Percentiles rank a stretch among this genome's conserved stretches.
These are phyloP conservation scores for Thinocorus orbignyianus DNA, from an alignment of 2,113 vertebrate genomes.

Conservation along the genomic window DNA sequence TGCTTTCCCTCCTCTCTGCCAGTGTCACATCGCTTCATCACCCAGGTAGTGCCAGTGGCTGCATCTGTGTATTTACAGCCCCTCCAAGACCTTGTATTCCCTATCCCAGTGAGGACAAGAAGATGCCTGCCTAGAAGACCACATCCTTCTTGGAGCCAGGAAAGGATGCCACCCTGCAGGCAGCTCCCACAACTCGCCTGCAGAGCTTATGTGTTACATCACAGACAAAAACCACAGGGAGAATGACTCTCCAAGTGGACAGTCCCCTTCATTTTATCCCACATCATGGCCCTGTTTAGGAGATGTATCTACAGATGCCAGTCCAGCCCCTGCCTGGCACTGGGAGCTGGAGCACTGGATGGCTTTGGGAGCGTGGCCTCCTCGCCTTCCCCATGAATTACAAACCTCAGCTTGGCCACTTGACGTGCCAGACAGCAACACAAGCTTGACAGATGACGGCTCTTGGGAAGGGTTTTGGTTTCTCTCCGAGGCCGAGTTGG, in stretches of 20 bases:
- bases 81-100: accelerated
- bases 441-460: conserved; percentile 31
- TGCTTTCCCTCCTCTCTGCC: neutral
- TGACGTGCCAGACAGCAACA: conserved; percentile 15
- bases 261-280: neutral
- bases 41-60: neutral
- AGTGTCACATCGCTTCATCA: accelerated
- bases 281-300: neutral
- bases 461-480: conserved; percentile 25
- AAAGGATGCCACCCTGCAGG: neutral
- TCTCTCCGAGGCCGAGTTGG: neutral
- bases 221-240: neutral
- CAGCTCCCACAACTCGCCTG: accelerated
- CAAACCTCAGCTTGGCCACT: conserved; percentile 40
- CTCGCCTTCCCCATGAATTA: neutral
- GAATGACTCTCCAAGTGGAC: neutral
- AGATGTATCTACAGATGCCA: neutral
- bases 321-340: neutral
- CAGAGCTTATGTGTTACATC: neutral
- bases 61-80: neutral
- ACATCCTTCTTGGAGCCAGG: neutral
- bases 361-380: neutral
- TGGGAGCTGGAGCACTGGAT: neutral
- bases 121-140: neutral
- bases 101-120: neutral